phyloP scores from a whole-genome alignment of 1,140 invertebrate genomes.

The Dreissena rostriformis region DNA sequence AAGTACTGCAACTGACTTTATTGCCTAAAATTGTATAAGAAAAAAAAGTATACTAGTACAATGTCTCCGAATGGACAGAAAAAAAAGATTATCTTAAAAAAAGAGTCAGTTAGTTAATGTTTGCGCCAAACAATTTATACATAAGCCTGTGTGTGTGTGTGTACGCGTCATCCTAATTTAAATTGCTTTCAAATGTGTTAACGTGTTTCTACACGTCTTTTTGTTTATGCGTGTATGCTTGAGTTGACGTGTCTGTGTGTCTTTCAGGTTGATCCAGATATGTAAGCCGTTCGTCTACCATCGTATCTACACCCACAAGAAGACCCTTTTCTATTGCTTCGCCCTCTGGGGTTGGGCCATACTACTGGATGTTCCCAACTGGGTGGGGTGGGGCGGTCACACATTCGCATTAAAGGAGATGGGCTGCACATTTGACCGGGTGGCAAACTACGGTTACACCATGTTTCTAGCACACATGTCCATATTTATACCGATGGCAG shows the following conservation, averaged over 20 bases:
- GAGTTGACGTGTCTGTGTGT: not conserved
- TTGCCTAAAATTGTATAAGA: too few species aligned
- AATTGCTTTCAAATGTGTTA: too few species aligned
- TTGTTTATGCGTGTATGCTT: too few species aligned
- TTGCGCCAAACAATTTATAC: too few species aligned
- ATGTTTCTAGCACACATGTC: slow-evolving; percentile 36
- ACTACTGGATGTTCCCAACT: slow-evolving; percentile 43
- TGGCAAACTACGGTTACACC: slow-evolving; percentile 43
- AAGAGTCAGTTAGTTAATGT: too few species aligned
- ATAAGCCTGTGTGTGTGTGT: too few species aligned
- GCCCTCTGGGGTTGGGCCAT: slow-evolving; percentile 27
- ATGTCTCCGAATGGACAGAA: too few species aligned
- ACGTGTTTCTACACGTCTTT: too few species aligned
- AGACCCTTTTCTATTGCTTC: slow-evolving; percentile 37
- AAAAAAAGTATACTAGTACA: too few species aligned
- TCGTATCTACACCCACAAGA: slow-evolving; percentile 33
- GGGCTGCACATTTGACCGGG: slow-evolving; percentile 50
- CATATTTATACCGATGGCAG: slow-evolving; percentile 39
- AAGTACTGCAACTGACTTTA: too few species aligned
- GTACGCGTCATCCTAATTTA: too few species aligned
- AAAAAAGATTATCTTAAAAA: too few species aligned
- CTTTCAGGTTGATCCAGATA: slow-evolving; percentile 45
- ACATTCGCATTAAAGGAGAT: slow-evolving; percentile 53
- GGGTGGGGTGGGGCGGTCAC: slow-evolving; percentile 50
- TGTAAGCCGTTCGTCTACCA: slow-evolving; percentile 48